Percentiles rank a stretch among this genome's conserved stretches.
These are phyloP conservation scores for Troides aeacus DNA, from an alignment of 2,888 invertebrate genomes.

Conservation along the genomic window DNA sequence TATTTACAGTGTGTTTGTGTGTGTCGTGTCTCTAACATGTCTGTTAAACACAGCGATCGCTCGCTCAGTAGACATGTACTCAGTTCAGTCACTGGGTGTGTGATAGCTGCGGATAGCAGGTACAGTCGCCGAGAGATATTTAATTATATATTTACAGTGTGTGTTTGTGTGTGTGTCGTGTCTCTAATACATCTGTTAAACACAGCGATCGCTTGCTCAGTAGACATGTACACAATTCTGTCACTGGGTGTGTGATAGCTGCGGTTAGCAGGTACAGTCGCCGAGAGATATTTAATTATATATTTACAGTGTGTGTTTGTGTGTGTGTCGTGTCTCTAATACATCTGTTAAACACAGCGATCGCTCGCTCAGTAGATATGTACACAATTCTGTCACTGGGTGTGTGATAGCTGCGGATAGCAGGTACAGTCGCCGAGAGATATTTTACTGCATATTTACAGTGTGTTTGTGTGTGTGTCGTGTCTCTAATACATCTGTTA, in stretches of 20 bases:
- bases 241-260: slow-evolving; percentile 41
- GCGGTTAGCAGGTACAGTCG: slow-evolving; percentile 35
- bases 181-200: too few relatives aligned
- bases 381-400: slow-evolving; percentile 38
- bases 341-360: too few relatives aligned
- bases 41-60: slow-evolving; percentile 3
- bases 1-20: neutral
- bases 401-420: slow-evolving; percentile 36
- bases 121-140: slow-evolving; percentile 30
- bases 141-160: neutral
- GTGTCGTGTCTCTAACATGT: too few relatives aligned
- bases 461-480: neutral
- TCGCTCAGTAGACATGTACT: slow-evolving; percentile 30
- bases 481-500: too few relatives aligned
- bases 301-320: neutral
- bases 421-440: slow-evolving; percentile 32
- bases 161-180: neutral
- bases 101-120: slow-evolving; percentile 37
- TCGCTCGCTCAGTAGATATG: slow-evolving; percentile 32
- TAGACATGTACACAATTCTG: slow-evolving; percentile 32
- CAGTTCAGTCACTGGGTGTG: slow-evolving; percentile 38
- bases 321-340: too few relatives aligned
- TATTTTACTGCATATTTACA: neutral
- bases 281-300: neutral
- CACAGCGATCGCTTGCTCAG: slow-evolving; percentile 25